Evolutionary conservation across 1,140 invertebrate species (phyloP).

Genomic region (Maconellicoccus hirsutus): DNA sequence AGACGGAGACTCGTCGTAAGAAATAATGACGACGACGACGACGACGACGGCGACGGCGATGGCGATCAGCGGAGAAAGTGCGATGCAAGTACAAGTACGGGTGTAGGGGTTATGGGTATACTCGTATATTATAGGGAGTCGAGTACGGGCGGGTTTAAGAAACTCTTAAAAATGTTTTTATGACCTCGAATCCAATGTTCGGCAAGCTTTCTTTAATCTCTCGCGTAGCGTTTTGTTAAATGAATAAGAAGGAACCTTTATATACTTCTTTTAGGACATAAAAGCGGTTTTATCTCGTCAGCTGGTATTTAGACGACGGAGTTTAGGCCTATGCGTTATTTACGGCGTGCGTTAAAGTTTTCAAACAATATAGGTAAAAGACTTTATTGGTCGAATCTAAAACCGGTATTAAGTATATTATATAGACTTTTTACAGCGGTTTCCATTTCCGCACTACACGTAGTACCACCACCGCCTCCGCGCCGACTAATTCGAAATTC

Average conservation of each 20-base stretch:
- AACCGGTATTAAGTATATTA: background rate
- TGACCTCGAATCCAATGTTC: background rate
- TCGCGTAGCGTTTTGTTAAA: background rate
- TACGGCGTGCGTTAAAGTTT: slow-evolving; percentile 1
- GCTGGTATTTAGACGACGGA: background rate
- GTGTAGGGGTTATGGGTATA: no score
- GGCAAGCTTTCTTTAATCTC: slow-evolving; percentile 3
- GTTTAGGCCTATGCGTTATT: background rate
- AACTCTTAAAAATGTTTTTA: slow-evolving; percentile 6
- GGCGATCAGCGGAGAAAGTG: no score
- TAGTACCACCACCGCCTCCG: no score
- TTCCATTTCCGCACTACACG: background rate
- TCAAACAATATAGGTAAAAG: slow-evolving; percentile 10
- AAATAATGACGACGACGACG: no score
- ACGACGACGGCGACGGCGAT: no score
- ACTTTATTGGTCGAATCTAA: background rate
- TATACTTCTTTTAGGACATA: slow-evolving; percentile 9
- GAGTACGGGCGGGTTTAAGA: background rate
- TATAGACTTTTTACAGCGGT: background rate
- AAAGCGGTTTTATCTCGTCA: slow-evolving; percentile 2
- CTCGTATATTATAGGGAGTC: no score
- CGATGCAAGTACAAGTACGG: no score
- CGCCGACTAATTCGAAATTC: no score
- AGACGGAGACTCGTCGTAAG: no score
- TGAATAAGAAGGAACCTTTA: background rate